Conservation (phyloP, 2,797 vertebrate species). For the Aselliscus stoliczkanus region DNA sequence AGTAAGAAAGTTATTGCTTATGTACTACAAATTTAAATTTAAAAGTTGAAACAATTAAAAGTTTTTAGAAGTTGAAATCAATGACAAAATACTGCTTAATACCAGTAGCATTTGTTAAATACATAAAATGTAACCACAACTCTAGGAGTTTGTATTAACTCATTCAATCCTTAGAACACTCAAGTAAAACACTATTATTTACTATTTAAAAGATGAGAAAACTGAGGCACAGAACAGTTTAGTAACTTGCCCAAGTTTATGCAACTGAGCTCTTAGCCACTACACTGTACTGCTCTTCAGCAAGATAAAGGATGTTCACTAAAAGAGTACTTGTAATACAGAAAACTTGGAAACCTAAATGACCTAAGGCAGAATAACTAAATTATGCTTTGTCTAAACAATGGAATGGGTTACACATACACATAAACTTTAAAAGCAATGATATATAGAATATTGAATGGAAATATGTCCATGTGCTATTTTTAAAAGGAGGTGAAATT, state of each 20-base stretch:
- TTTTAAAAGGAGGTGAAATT: not conserved
- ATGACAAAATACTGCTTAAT: not conserved
- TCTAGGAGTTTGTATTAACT: not conserved
- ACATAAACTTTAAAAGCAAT: not conserved
- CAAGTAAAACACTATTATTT: not conserved
- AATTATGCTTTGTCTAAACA: conserved; percentile 2
- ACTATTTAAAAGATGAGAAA: not conserved
- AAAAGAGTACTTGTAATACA: not conserved
- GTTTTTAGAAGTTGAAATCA: not conserved
- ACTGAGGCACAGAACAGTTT: not conserved
- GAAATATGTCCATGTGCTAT: not conserved
- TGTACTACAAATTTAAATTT: not conserved
- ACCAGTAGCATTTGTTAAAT: not conserved
- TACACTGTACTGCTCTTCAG: not conserved
- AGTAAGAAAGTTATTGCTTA: not conserved
- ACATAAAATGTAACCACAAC: not conserved
- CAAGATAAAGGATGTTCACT: not conserved
- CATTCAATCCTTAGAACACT: not conserved
- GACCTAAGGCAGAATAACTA: not conserved
- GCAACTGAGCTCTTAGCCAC: not conserved
- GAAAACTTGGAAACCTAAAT: not conserved
- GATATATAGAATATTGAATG: not conserved
- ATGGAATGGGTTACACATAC: not conserved
- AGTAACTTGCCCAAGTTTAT: not conserved
- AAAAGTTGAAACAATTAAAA: not conserved